phyloP scores from a whole-genome alignment of 2,113 vertebrate species.

The Tinamus guttatus region DNA sequence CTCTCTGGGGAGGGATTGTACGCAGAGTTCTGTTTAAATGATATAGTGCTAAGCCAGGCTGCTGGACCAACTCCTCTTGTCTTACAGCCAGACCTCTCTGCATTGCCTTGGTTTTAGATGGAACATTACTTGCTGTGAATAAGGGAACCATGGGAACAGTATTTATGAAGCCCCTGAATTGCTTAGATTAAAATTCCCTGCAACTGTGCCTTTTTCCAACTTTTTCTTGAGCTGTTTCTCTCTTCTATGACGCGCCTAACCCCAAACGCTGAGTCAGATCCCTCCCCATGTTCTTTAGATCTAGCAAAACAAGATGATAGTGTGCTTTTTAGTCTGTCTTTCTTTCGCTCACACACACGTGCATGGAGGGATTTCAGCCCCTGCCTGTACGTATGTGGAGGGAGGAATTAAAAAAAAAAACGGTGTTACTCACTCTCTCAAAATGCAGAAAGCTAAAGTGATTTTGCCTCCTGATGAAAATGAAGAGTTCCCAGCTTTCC shows the following conservation, averaged over 20 bases:
- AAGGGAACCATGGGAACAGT: not conserved
- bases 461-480: not conserved
- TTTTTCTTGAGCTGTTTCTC: not conserved
- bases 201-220: not conserved
- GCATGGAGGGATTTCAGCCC: not conserved
- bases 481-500: not conserved
- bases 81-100: slow-evolving; percentile 12
- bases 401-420: not conserved
- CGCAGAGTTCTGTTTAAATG: slow-evolving; percentile 45
- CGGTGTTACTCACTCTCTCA: not conserved
- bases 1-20: slow-evolving; percentile 16
- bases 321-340: not conserved
- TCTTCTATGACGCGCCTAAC: not conserved
- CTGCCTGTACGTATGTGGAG: not conserved
- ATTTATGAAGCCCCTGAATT: not conserved
- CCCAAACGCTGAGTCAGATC: slow-evolving; percentile 12
- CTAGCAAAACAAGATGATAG: not conserved
- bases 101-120: slow-evolving; percentile 5
- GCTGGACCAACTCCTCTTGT: not conserved
- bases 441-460: not conserved
- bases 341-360: not conserved
- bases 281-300: not conserved
- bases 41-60: not conserved
- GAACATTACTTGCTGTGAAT: not conserved
- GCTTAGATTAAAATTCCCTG: not conserved